These are phyloP conservation scores for Pseudococcus jackbeardsleyi DNA, from an alignment of 2,888 invertebrate genomes.

Conservation along the genomic window DNA sequence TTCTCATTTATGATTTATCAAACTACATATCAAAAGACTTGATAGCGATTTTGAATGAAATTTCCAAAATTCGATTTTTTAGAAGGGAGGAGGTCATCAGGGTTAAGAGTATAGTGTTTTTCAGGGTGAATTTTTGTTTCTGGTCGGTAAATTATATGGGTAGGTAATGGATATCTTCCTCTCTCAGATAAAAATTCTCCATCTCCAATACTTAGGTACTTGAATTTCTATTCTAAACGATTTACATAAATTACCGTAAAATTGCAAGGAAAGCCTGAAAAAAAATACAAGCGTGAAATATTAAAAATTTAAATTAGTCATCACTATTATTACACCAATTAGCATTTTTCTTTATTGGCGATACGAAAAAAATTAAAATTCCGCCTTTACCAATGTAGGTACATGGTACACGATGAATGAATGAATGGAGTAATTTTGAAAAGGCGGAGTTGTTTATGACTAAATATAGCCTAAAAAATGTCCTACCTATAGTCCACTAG, in stretches of 20 bases:
- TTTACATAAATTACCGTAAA: constrained; percentile 48
- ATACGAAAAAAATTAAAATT: constrained; percentile 26
- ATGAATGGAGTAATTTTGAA: background rate
- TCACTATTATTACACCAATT: constrained; percentile 39
- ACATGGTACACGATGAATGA: background rate
- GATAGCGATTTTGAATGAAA: too few species aligned
- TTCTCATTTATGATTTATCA: too few species aligned
- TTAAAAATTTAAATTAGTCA: constrained; percentile 44
- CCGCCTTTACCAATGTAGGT: constrained; percentile 32
- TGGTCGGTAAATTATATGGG: too few species aligned
- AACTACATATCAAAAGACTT: too few species aligned
- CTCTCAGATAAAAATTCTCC: background rate
- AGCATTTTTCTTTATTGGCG: constrained; percentile 37
- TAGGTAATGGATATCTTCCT: too few species aligned
- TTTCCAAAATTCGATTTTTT: too few species aligned
- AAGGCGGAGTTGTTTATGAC: constrained; percentile 34
- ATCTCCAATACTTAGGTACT: background rate
- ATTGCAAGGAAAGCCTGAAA: constrained; percentile 29
- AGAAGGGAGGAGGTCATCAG: too few species aligned
- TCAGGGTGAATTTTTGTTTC: too few species aligned
- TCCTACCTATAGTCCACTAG: background rate
- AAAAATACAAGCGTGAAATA: constrained; percentile 41
- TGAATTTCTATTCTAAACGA: constrained; percentile 21
- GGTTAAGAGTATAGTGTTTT: too few species aligned
- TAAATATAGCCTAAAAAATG: constrained; percentile 7